Evolutionary conservation across 1,140 invertebrate species (phyloP).

Genomic region (Rhopalosiphum maidis): DNA sequence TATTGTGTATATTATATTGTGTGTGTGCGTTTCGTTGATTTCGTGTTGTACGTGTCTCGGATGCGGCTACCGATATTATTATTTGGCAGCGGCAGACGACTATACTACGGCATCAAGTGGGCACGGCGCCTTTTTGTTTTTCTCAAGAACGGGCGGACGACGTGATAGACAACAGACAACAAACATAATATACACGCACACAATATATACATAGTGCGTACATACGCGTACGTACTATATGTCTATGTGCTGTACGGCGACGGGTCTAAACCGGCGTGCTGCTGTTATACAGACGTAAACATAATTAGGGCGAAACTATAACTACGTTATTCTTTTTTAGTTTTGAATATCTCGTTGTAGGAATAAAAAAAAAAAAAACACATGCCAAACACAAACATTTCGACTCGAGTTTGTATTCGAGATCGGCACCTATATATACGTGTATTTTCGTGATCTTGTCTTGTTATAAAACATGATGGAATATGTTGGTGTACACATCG

Average conservation of each 20-base stretch:
- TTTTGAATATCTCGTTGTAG: background rate
- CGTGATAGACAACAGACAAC: slow-evolving; percentile 50
- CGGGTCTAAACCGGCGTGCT: slow-evolving; percentile 4
- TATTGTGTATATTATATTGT: background rate
- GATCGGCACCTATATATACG: slow-evolving; percentile 32
- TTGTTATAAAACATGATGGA: slow-evolving; percentile 42
- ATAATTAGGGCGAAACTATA: slow-evolving; percentile 39
- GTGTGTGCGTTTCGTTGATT: background rate
- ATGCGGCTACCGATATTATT: slow-evolving; percentile 5
- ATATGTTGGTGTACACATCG: slow-evolving; percentile 42
- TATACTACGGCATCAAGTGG: slow-evolving; percentile 24
- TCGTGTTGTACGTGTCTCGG: background rate
- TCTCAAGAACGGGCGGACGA: slow-evolving; percentile 20
- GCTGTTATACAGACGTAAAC: slow-evolving; percentile 26
- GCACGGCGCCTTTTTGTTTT: slow-evolving; percentile 44
- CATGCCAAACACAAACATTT: slow-evolving; percentile 53
- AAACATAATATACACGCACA: slow-evolving; percentile 5
- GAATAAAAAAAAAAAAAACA: slow-evolving; percentile 35
- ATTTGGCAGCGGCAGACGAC: slow-evolving; percentile 40
- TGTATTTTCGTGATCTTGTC: background rate
- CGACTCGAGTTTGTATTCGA: slow-evolving; percentile 14
- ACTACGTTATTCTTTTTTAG: background rate
- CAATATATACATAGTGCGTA: background rate
- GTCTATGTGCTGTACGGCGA: background rate
- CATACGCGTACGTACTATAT: background rate